Percentiles rank a stretch among this genome's conserved stretches.
These are phyloP conservation scores for Premnoplex brunnescens DNA, from an alignment of 2,797 vertebrate genomes.

Conservation along the genomic window DNA sequence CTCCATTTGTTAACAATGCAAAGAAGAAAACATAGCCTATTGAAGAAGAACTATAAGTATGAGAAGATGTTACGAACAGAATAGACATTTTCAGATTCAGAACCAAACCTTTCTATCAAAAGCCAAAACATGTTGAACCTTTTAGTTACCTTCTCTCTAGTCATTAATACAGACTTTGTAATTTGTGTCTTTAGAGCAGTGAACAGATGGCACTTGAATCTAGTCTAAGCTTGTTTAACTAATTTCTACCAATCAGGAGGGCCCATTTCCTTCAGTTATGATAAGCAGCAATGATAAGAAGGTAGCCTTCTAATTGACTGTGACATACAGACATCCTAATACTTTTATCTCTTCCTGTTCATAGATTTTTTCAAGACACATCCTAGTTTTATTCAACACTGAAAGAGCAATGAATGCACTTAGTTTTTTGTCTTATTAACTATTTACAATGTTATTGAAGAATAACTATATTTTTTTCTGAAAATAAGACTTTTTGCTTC, in stretches of 20 bases:
- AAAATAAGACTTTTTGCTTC: not conserved
- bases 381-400: not conserved
- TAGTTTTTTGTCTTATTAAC: not conserved
- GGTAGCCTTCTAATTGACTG: conserved; percentile 32
- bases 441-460: not conserved
- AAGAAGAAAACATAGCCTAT: not conserved
- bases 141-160: not conserved
- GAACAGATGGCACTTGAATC: conserved; percentile 24
- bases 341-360: conserved; percentile 38
- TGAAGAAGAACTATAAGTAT: not conserved
- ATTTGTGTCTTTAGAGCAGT: not conserved
- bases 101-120: not conserved
- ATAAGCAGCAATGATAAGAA: conserved; percentile 51
- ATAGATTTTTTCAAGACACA: not conserved
- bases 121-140: accelerated
- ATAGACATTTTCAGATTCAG: not conserved
- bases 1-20: not conserved
- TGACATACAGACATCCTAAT: conserved; percentile 33
- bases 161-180: not conserved
- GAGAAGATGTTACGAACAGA: accelerated
- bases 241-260: conserved; percentile 25
- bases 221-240: conserved; percentile 31
- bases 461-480: not conserved
- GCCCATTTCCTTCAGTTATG: conserved; percentile 29
- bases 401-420: not conserved